Conservation (phyloP, 1,140 invertebrate species). For the Maniola jurtina region DNA sequence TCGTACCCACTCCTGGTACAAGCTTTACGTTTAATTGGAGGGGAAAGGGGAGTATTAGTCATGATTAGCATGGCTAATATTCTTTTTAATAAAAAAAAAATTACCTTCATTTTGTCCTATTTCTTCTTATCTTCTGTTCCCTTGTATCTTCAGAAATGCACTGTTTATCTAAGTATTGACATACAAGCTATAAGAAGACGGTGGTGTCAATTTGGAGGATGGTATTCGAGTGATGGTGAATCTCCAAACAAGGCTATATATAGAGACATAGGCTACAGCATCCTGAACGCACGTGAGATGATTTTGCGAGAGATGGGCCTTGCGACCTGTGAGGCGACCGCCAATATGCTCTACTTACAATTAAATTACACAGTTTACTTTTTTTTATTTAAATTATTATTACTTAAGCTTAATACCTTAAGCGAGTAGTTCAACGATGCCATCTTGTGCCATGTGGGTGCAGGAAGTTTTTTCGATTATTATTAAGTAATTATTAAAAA, state of each 20-base stretch:
- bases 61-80: no score
- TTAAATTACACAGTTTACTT: neutral
- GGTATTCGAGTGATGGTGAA: slow-evolving; percentile 34
- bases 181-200: neutral
- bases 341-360: slow-evolving; percentile 8
- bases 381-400: neutral
- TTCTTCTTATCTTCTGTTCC: no score
- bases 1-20: no score
- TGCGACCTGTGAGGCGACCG: neutral
- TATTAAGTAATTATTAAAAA: no score
- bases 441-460: no score
- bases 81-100: neutral
- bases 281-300: slow-evolving; percentile 10
- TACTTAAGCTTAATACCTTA: no score
- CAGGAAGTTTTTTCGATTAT: no score
- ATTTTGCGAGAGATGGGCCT: neutral
- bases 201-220: slow-evolving; percentile 10
- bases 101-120: no score
- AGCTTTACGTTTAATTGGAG: no score
- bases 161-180: no score
- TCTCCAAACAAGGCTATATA: slow-evolving; percentile 19
- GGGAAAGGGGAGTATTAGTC: no score
- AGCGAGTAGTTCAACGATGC: no score
- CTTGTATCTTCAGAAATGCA: neutral
- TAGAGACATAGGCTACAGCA: neutral